Conservation (phyloP, 1,140 invertebrate species). For the Brachionus koreanus region DNA sequence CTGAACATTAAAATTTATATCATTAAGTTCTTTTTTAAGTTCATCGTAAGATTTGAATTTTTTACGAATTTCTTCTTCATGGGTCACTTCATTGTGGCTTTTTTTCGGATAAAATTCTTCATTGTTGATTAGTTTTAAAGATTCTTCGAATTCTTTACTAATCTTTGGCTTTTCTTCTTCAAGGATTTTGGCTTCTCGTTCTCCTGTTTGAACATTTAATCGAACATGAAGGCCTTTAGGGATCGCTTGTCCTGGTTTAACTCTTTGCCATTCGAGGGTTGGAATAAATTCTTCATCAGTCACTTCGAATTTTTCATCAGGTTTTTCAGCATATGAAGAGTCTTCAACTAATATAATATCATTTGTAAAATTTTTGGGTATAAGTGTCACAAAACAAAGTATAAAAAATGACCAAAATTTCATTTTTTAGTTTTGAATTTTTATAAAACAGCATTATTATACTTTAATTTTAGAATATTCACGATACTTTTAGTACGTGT, state of each 20-base stretch:
- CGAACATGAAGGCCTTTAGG: conserved; percentile 70
- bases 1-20: conserved; percentile 65
- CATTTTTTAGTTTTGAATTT: neutral
- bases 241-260: conserved; percentile 65
- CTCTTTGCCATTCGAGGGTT: conserved; percentile 56
- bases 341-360: neutral
- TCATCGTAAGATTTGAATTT: conserved; percentile 66
- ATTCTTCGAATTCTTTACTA: neutral
- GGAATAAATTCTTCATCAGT: conserved; percentile 51
- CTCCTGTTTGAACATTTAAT: conserved; percentile 69
- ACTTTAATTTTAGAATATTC: too few species aligned
- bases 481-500: too few species aligned
- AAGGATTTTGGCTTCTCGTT: conserved; percentile 70
- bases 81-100: conserved; percentile 47
- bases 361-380: neutral
- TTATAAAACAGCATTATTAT: too few species aligned
- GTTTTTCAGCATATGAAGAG: neutral
- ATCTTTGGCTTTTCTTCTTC: conserved; percentile 53
- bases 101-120: conserved; percentile 42
- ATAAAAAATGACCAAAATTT: neutral
- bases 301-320: neutral
- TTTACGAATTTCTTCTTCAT: conserved; percentile 49
- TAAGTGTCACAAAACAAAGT: neutral
- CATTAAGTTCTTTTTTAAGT: conserved; percentile 66
- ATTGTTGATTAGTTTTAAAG: conserved; percentile 42